phyloP scores from a whole-genome alignment of 1,140 invertebrate genomes.

The Semibalanus balanoides region DNA sequence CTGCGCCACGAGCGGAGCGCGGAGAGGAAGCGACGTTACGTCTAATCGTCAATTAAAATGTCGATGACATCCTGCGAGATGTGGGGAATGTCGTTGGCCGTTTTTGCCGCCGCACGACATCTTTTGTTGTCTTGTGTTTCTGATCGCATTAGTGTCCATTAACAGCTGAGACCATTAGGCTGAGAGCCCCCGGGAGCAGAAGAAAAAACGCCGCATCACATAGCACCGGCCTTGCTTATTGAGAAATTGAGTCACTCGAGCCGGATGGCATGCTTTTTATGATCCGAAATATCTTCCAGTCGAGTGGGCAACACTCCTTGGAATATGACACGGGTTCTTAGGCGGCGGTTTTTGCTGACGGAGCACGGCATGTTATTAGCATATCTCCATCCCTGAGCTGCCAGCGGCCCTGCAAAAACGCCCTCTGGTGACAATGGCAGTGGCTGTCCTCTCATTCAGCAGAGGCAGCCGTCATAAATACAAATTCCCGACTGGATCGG shows the following conservation, averaged over 20 bases:
- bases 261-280: not conserved
- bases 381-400: not conserved
- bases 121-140: constrained; percentile 2
- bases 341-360: not conserved
- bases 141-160: not conserved
- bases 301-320: not conserved
- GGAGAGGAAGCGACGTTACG: not conserved
- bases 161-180: not conserved
- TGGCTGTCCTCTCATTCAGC: not conserved
- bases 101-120: not conserved
- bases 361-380: not conserved
- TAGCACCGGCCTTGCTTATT: not conserved
- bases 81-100: not conserved
- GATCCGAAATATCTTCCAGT: not conserved
- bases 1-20: not conserved
- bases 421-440: not conserved
- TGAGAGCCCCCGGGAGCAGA: not conserved
- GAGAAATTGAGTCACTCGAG: not conserved
- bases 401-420: not conserved
- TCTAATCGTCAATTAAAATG: not conserved
- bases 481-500: not conserved
- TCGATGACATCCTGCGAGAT: not conserved
- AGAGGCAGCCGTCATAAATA: not conserved
- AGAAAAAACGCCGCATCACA: not conserved
- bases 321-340: not conserved